A percentile compares a stretch with the other conserved stretches of the same genome.
Evolutionary conservation across 2,888 invertebrate genomes (phyloP).

Genomic region (Metellina segmentata): DNA sequence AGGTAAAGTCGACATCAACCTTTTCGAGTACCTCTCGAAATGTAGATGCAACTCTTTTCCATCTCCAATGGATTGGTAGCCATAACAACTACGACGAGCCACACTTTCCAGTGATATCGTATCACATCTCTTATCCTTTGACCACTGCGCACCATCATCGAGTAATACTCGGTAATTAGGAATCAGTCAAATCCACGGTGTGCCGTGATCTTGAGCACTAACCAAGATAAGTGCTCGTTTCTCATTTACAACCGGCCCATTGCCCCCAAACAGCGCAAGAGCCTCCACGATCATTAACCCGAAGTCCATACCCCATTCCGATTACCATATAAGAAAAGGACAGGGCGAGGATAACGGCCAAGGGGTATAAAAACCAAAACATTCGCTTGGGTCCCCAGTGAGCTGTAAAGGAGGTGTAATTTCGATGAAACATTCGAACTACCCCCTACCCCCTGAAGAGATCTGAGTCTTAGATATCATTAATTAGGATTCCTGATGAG

Average conservation of each 20-base stretch:
- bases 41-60: no score
- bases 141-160: background rate
- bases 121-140: background rate
- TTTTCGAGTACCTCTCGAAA: no score
- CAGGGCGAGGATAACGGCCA: background rate
- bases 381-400: background rate
- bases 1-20: no score
- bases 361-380: no score
- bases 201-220: background rate
- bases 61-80: no score
- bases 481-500: conserved; percentile 64
- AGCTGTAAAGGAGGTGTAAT: conserved; percentile 35
- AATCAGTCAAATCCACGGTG: background rate
- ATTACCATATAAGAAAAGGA: background rate
- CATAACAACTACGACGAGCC: background rate
- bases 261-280: background rate
- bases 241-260: background rate
- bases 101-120: background rate
- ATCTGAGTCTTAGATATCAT: conserved; percentile 57
- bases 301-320: background rate
- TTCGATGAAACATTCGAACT: background rate
- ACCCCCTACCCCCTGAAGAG: conserved; percentile 31
- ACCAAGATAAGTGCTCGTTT: background rate
- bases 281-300: background rate
- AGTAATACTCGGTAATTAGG: background rate